Conservation (phyloP, 2,797 vertebrate genomes). For the Dendrocincla fuliginosa region DNA sequence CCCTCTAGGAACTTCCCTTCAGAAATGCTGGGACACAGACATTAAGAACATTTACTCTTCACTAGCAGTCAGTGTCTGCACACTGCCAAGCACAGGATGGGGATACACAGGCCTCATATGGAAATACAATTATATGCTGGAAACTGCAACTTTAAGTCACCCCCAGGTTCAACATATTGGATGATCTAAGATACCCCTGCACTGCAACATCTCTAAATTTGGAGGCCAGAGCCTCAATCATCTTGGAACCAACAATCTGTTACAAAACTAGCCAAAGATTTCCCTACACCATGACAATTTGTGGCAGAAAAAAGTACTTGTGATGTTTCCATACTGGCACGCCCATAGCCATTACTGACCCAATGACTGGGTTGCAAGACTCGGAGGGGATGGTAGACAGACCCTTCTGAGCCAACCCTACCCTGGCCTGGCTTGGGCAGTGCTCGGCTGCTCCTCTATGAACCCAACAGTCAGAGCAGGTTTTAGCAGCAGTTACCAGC, state of each 20-base stretch:
- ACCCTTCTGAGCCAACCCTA: background rate
- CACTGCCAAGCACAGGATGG: background rate
- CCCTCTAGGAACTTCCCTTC: background rate
- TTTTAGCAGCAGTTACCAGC: background rate
- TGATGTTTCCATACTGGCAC: rapidly evolving
- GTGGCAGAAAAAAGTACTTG: background rate
- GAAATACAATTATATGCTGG: background rate
- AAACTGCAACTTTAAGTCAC: background rate
- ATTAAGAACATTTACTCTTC: background rate
- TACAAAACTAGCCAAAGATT: background rate
- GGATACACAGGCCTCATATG: background rate
- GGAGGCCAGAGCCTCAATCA: background rate
- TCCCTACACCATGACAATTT: background rate
- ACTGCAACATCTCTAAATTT: background rate
- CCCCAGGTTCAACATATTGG: background rate
- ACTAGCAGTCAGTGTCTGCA: background rate
- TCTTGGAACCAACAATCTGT: background rate
- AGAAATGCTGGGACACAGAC: background rate
- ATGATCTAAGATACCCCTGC: background rate
- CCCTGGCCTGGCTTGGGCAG: background rate
- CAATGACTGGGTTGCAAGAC: background rate
- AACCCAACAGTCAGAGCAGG: background rate
- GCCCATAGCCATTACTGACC: background rate
- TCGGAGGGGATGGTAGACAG: background rate
- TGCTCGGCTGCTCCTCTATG: background rate